phyloP scores from a whole-genome alignment of 1,140 invertebrate genomes.

The Drosophila elegans region DNA sequence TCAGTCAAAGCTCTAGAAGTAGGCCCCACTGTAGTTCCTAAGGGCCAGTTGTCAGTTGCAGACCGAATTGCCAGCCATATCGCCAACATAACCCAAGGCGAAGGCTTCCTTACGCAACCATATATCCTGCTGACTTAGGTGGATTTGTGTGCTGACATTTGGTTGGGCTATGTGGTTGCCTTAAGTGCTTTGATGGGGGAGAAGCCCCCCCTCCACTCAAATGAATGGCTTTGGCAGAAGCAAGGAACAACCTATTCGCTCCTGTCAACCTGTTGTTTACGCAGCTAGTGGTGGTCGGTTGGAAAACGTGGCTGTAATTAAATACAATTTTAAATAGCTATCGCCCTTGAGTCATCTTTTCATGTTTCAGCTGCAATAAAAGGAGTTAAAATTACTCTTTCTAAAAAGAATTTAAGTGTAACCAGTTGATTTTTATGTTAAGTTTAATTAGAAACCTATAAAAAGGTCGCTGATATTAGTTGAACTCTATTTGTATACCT shows the following conservation, averaged over 20 bases:
- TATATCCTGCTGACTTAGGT: constrained; percentile 31
- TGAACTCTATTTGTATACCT: no score
- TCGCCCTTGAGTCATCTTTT: no score
- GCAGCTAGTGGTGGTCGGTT: constrained; percentile 31
- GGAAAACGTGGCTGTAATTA: neutral
- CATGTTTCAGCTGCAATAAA: no score
- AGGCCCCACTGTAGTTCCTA: neutral
- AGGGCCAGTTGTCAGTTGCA: constrained; percentile 11
- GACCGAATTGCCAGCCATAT: neutral
- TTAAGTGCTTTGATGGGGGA: constrained; percentile 28
- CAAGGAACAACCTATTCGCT: constrained; percentile 5
- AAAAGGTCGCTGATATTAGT: no score
- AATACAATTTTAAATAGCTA: neutral
- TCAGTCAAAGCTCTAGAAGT: constrained; percentile 1
- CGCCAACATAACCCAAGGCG: constrained; percentile 9
- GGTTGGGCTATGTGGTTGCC: constrained; percentile 60
- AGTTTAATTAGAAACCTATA: no score
- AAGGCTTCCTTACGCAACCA: constrained; percentile 15
- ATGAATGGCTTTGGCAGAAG: constrained; percentile 28
- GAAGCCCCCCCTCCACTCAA: neutral
- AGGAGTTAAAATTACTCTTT: no score
- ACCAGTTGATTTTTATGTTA: no score
- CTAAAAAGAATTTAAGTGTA: no score
- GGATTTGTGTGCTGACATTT: constrained; percentile 60
- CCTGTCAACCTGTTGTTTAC: constrained; percentile 38